Conservation (phyloP, 2,113 vertebrate genomes). For the Poeciliopsis turrubarensis region DNA sequence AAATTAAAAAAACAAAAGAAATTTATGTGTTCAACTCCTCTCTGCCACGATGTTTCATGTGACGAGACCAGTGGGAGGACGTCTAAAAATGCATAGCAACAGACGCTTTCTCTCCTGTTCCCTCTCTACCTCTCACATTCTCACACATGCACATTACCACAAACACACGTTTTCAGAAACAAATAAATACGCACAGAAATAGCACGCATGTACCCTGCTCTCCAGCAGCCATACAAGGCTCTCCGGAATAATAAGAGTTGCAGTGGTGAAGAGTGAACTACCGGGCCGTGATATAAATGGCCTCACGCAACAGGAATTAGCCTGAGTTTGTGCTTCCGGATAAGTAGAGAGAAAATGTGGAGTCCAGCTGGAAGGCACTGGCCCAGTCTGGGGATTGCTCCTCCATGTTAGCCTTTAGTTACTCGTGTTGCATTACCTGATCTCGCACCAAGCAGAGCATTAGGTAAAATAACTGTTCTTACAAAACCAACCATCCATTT, state of each 20-base stretch:
- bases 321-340: conserved; percentile 58
- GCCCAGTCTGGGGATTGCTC: conserved; percentile 25
- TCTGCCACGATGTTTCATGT: conserved; percentile 62
- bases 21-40: conserved; percentile 50
- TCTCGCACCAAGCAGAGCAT: neutral
- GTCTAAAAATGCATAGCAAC: conserved; percentile 80
- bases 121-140: conserved; percentile 34
- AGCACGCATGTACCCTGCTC: conserved; percentile 29
- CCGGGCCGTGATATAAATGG: conserved; percentile 57
- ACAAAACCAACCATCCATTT: conserved; percentile 40
- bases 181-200: conserved; percentile 57
- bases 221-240: conserved; percentile 27
- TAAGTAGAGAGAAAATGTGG: conserved; percentile 22
- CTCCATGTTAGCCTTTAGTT: neutral
- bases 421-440: neutral
- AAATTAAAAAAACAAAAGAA: conserved; percentile 10
- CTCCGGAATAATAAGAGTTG: conserved; percentile 49
- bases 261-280: conserved; percentile 64
- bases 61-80: conserved; percentile 72
- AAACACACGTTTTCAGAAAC: conserved; percentile 34
- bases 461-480: conserved; percentile 1
- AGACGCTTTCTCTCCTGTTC: conserved; percentile 60
- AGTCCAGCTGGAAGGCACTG: conserved; percentile 41
- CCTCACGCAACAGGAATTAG: conserved; percentile 59
- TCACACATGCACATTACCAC: conserved; percentile 39